Conservation (phyloP, 2,888 invertebrate genomes). For the Ommatoiulus sabulosus region DNA sequence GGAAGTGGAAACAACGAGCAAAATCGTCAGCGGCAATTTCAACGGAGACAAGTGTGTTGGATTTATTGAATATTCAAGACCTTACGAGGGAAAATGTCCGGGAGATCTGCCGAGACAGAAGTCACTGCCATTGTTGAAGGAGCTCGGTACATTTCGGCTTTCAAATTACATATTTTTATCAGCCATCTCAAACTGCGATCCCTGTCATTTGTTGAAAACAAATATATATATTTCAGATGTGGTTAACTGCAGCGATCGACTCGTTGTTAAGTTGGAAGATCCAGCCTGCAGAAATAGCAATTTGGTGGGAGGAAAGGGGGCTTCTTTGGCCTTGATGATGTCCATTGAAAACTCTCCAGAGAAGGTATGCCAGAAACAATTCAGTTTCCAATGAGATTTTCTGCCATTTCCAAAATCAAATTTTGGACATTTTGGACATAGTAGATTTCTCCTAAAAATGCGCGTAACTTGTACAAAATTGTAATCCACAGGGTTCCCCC, state of each 20-base stretch:
- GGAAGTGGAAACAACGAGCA: conserved; percentile 15
- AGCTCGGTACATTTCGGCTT: conserved; percentile 4
- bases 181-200: neutral
- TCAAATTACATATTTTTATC: neutral
- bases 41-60: conserved; percentile 39
- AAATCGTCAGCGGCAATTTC: neutral
- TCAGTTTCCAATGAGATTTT: neutral
- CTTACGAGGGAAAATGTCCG: neutral
- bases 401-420: no score
- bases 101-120: neutral
- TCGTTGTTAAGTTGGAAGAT: conserved; percentile 62
- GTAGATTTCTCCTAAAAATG: no score
- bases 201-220: neutral
- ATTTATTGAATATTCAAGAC: conserved; percentile 10
- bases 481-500: no score
- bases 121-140: conserved; percentile 5
- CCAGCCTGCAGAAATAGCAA: conserved; percentile 56
- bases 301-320: conserved; percentile 58
- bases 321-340: conserved; percentile 58
- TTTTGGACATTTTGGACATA: no score
- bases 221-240: conserved; percentile 31
- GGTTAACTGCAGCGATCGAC: neutral
- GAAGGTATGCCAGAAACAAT: neutral
- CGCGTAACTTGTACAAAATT: no score
- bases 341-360: conserved; percentile 5